Base-by-base conservation (phyloP, 2,888 invertebrate species). In the Andrena chrysosceles region DNA sequence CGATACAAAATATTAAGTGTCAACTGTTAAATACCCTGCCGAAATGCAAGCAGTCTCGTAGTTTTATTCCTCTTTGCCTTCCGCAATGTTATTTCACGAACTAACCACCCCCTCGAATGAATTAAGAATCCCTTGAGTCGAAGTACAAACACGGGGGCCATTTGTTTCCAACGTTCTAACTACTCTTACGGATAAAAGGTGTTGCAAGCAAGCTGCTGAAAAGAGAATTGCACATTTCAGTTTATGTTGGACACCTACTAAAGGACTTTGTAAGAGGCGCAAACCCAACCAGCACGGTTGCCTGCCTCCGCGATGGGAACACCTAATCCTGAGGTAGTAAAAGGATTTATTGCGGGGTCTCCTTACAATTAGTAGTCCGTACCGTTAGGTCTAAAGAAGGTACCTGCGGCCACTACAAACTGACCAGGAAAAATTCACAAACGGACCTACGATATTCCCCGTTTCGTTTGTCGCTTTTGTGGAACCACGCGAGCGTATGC, bases 301-400 rank as follows among this genome's bases (percentile, higher is more conserved):
- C 29, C 48, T 54, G 10, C 29, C 1, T 31, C 31, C 35, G 26
- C 4, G 35, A 20, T 49, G 20, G 13, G 35, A 54, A 69, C 26
- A 68, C n/a, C 83, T 80, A 85, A 85, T 80, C 70, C 75, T 3
- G 16, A 62, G 66, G 67, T 63, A 70, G 81, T 85, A 85, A 81
- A 85, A 71, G 72, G 77, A 87, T 85, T 87, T 85, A 87, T 77
- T 81, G 56, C 78, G 67, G 73, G 33, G 72, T 33, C 71, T 74
- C 33, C 49, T 52, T 68, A 42, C 42, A 42, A 42, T 42, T 42
- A 66, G 76, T 66, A 35, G 52, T 52, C n/a, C 4, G 67, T 59
- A 82, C 86, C 82, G 87, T 87, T 86, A 87, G 71, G 71, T 48
- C 10, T 8, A 48, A 49, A 35, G 48, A 33, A 52, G 52, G 35